Evolutionary conservation across 2,888 invertebrate genomes (phyloP), one percentile per base, ranked within the genome.

Genomic region (Folsomia candida): DNA sequence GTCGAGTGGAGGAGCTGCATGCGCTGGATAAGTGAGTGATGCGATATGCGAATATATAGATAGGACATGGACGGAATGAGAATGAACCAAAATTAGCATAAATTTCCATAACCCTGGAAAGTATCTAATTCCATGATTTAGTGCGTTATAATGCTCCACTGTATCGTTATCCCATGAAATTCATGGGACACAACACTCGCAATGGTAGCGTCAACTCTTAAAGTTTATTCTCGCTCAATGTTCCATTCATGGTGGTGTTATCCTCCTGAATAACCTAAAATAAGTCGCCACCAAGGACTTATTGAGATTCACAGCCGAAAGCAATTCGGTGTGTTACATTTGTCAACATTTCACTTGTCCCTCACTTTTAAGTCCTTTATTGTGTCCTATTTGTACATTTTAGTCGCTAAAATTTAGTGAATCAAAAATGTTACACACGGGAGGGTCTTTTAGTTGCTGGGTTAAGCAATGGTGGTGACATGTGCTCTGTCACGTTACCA

Each of bases 1-100:
- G 6, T 4, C 11, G 20, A 54, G 22, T 54, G 54, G 11, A 20
- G 20, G 20, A 54, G 6, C 20, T 20, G 54, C 18, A 18, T 47
- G 47, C 4, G 22, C 6, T 54, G 18, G 54, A 54, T 22, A 54
- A 54, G 54, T 54, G 54, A 54, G 22, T 22, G 18, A 54, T 54
- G 54, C 22, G 54, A 54, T 54, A n/a, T 54, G 54, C 6, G 22
- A 18, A 54, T 54, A 47, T 18, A n/a, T n/a, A 37, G 37, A 37
- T 37, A 14, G 27, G 28, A 62, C 62, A n/a, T 22, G 20, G 28
- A 4, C 14, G 22, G 63, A 47, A 47, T 64, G 47, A 64, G 26
- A 64, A 64, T 64, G 63, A 64, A 64, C 22, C 4, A 24, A 9
- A 22, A 64, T 64, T 64, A 64, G 4, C 47, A 64, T 64, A 64